Evolutionary conservation across 2,797 vertebrate genomes (phyloP), one percentile per base, ranked within the genome.

Genomic region (Cossypha dichroa): DNA sequence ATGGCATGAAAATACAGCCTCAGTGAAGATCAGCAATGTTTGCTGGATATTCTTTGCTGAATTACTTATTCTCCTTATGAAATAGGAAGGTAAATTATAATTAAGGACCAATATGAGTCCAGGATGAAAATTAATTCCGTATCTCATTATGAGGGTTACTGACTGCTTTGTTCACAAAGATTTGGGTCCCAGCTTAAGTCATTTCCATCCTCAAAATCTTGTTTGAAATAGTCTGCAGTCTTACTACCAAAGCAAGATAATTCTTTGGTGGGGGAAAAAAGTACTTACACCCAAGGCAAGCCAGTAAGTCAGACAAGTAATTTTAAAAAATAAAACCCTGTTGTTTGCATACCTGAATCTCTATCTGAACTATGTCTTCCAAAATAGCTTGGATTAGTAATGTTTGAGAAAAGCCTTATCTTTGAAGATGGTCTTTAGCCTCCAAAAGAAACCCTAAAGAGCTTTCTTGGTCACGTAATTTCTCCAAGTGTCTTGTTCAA

Each of bases 1-100:
- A 63, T 25, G 21, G 13, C 28, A 52, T 0, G 0, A 87, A 87
- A 87, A 28, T 6, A 22, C 0, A 2, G 25, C 48, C 45, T 80
- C 34, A 23, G 23, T 46, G 62, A 93, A 70, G 52, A 91, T 34
- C 36, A 67, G 45, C 21, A 82, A 28, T 29, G 22, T 79, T 91
- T 85, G 40, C 76, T 90, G 72, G 56, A 49, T 19, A 25, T 63
- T 63, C 41, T 52, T 56, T 64, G 23, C 40, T 80, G 48, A 62
- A 51, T 69, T 89, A 29, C 29, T 48, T 77, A 15, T 8, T 38
- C 4, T 55, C 56, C 26, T 73, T 87, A 55, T 5, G 23, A 54
- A 93, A 49, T 25, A 62, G 22, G 14, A 86, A 72, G 15, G 13
- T 48, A 64, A 66, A 85, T 51, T 5, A 11, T 69, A 43, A 67